Evolutionary conservation across 1,140 invertebrate genomes (phyloP).

Genomic region (Gryllus bimaculatus): DNA sequence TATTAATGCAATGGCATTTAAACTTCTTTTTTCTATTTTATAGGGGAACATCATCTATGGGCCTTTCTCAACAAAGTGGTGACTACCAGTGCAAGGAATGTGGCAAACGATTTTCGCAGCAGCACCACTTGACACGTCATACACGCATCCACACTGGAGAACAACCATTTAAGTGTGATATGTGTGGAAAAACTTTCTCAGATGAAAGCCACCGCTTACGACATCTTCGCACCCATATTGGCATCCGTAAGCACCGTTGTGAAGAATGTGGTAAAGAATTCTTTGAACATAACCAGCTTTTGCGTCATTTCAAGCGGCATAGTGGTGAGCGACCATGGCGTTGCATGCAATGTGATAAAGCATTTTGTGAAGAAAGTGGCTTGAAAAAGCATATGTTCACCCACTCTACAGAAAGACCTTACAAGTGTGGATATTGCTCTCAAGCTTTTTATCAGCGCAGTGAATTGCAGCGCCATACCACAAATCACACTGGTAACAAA

Average conservation of each 20-base stretch:
- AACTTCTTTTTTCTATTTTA: not conserved
- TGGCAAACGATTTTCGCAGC: not conserved
- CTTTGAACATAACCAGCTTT: not conserved
- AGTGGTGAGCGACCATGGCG: not conserved
- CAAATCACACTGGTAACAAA: not conserved
- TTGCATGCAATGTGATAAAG: not conserved
- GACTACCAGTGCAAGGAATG: not conserved
- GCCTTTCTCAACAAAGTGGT: not conserved
- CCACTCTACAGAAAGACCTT: not conserved
- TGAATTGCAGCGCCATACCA: not conserved
- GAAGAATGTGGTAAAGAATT: constrained; percentile 1
- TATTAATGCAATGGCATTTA: no score
- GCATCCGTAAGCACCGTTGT: constrained; percentile 38
- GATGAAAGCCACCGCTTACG: constrained; percentile 22
- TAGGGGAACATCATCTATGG: not conserved
- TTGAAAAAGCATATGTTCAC: constrained; percentile 6
- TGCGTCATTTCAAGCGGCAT: not conserved
- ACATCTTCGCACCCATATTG: constrained; percentile 34
- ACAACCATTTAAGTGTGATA: constrained; percentile 30
- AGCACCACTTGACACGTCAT: constrained; percentile 23
- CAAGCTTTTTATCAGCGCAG: not conserved
- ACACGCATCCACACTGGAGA: constrained; percentile 37
- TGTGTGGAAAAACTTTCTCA: constrained; percentile 35
- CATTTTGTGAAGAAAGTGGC: not conserved
- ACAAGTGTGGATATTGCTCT: not conserved